Evolutionary conservation across 2,113 vertebrate species (phyloP), one percentile per base, ranked within the genome.

Genomic region (Mystacornis crossleyi): DNA sequence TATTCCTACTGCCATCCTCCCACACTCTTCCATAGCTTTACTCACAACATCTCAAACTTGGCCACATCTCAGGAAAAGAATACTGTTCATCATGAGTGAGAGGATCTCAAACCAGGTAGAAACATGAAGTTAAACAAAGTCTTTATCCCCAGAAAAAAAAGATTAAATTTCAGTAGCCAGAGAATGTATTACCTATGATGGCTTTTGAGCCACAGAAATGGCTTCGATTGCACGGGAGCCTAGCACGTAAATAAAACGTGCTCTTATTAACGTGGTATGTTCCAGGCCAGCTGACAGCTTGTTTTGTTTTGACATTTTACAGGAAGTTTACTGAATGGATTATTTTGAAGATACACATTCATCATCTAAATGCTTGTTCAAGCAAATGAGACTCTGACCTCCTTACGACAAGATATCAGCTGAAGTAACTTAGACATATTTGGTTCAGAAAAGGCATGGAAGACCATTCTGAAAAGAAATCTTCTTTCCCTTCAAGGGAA

Each of bases 311-410:
- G 92, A 92, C 75, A 65, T 93, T 73, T 91, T 74, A 91, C 86
- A 95, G 85, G 42, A 81, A 91, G 36, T 75, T 88, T 96, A 91
- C 34, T 67, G 60, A 95, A 96, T 43, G 64, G 91, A 62, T 94
- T 90, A 81, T 34, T 85, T 78, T 85, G 81, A 96, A 96, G 74
- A 90, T 70, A 55, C 26, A 73, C 51, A 90, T 66, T 91, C 77
- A 90, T 85, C 80, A 93, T 34, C 40, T 74, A 77, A 81, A 75
- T 48, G 58, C 71, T 94, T 92, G 80, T 90, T 96, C 72, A 84
- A 93, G 80, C 64, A 97, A 97, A 90, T 62, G 74, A 96, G 86
- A 92, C 67, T 75, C 66, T 92, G 81, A 82, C 79, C 84, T 85
- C 33, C 40, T 97, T 75, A 65, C 12, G 16, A 90, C 51, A 95